Conservation (phyloP, 2,888 invertebrate species). For the Amphimallon solstitiale region DNA sequence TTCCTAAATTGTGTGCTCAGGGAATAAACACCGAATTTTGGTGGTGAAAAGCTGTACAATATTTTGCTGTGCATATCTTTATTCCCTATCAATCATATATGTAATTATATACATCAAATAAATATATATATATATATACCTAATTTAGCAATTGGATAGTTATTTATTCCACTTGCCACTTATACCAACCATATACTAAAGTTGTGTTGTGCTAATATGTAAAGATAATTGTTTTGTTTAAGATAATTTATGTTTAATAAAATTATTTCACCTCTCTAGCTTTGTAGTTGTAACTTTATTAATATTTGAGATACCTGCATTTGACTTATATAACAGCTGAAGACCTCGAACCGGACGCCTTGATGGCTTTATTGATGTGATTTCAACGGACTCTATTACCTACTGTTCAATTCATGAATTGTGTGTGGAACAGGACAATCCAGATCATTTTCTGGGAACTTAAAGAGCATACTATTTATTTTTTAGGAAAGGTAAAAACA, state of each 20-base stretch:
- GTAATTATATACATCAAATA: constrained; percentile 45
- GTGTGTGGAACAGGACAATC: no score
- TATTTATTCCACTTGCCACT: constrained; percentile 57
- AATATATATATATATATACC: no score
- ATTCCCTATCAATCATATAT: constrained; percentile 41
- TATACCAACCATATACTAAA: constrained; percentile 61
- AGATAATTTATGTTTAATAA: constrained; percentile 59
- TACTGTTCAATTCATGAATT: no score
- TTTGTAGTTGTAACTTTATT: not conserved
- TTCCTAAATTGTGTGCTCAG: constrained; percentile 55
- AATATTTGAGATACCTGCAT: no score
- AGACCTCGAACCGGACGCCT: no score
- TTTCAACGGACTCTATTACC: no score
- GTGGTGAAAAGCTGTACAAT: not conserved
- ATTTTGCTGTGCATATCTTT: constrained; percentile 25
- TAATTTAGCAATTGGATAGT: constrained; percentile 57
- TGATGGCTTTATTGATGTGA: no score
- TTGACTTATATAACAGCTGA: no score
- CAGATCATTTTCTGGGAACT: no score
- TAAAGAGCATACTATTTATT: no score
- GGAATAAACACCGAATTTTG: constrained; percentile 56
- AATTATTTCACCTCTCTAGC: constrained; percentile 61
- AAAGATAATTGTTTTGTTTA: constrained; percentile 54
- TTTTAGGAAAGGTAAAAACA: no score
- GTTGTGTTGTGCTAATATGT: constrained; percentile 58